phyloP scores from a whole-genome alignment of 2,888 invertebrate genomes.

The Hydraecia micacea region DNA sequence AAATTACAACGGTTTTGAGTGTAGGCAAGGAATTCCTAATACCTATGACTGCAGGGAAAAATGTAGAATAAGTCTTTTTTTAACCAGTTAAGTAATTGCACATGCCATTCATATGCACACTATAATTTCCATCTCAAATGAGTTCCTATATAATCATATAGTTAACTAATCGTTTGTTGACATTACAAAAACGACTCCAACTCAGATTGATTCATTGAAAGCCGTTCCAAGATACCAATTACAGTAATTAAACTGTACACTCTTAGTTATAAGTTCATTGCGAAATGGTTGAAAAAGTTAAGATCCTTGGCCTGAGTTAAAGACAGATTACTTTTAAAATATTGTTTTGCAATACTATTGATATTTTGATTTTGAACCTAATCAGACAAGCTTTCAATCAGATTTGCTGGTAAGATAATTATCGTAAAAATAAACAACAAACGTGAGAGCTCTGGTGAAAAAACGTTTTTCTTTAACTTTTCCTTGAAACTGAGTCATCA shows the following conservation, averaged over 20 bases:
- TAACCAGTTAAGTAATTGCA: constrained; percentile 20
- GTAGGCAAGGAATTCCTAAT: not conserved
- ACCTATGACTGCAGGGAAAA: not conserved
- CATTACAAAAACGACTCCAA: constrained; percentile 55
- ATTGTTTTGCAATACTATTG: constrained; percentile 43
- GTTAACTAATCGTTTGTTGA: constrained; percentile 61
- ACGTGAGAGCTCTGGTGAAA: not conserved
- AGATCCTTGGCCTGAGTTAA: constrained; percentile 58
- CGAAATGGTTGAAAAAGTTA: constrained; percentile 59
- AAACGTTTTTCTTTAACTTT: not conserved
- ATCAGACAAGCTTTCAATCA: not conserved
- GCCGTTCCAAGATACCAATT: constrained; percentile 58
- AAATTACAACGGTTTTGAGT: not conserved
- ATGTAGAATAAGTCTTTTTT: constrained; percentile 18
- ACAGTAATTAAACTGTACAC: constrained; percentile 67
- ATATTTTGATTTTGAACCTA: not conserved
- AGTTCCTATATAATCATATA: constrained; percentile 50
- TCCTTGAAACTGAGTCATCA: not conserved
- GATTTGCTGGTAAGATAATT: not conserved
- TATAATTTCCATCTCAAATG: constrained; percentile 51
- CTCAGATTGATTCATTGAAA: constrained; percentile 64
- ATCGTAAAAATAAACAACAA: not conserved
- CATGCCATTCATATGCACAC: constrained; percentile 22
- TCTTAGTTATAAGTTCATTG: constrained; percentile 61
- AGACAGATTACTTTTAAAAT: constrained; percentile 56